phyloP scores from a whole-genome alignment of 1,140 invertebrate species.

The Hylaeus anthracinus region DNA sequence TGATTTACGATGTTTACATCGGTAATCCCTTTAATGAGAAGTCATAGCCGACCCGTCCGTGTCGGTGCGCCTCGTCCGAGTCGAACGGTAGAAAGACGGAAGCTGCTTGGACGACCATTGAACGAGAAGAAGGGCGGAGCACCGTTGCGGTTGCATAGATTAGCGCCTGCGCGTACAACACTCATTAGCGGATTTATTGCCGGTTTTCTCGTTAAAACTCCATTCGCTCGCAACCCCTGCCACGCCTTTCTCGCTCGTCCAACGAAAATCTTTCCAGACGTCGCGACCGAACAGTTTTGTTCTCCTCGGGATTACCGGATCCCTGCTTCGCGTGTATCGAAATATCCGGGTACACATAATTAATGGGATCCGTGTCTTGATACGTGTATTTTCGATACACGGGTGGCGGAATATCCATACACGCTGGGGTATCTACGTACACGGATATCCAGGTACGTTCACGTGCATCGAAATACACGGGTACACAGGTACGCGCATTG shows the following conservation, averaged over 20 bases:
- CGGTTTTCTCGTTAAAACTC: slow-evolving; percentile 60
- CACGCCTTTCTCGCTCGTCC: slow-evolving; percentile 31
- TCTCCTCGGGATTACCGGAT: neutral
- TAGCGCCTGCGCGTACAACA: slow-evolving; percentile 68
- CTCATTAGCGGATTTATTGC: slow-evolving; percentile 73
- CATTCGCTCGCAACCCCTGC: neutral
- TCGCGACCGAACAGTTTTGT: neutral
- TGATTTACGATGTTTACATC: slow-evolving; percentile 71
- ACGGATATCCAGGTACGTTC: too few relatives aligned
- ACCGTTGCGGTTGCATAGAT: slow-evolving; percentile 70
- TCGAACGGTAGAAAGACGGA: neutral
- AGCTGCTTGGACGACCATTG: neutral
- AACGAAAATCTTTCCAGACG: neutral
- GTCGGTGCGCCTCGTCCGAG: neutral
- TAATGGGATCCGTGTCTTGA: too few relatives aligned
- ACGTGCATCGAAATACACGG: too few relatives aligned
- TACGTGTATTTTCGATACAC: too few relatives aligned
- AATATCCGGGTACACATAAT: too few relatives aligned
- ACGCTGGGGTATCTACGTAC: too few relatives aligned
- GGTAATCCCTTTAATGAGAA: slow-evolving; percentile 68
- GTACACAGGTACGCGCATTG: too few relatives aligned
- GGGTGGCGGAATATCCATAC: too few relatives aligned
- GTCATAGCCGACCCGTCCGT: slow-evolving; percentile 36
- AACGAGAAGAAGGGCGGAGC: slow-evolving; percentile 50
- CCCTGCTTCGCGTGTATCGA: neutral